A percentile compares a stretch with the other conserved stretches of the same genome.
These are phyloP conservation scores for Istiophorus platypterus DNA, from an alignment of 2,113 vertebrate species.

Conservation along the genomic window DNA sequence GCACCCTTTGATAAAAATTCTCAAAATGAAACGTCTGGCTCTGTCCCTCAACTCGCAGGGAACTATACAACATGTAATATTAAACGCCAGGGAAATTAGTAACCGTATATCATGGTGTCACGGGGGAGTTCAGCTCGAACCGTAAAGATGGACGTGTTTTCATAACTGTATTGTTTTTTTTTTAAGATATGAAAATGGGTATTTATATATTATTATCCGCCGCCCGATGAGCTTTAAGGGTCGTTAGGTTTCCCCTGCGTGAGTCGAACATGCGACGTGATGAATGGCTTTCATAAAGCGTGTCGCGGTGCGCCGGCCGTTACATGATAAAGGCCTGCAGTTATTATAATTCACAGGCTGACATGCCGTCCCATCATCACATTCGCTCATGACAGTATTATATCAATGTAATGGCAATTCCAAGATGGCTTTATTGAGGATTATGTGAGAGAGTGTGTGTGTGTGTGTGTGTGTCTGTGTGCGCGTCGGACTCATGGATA, in stretches of 20 bases:
- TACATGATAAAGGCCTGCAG: slow-evolving; percentile 7
- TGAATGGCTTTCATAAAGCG: neutral
- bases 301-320: neutral
- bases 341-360: slow-evolving; percentile 19
- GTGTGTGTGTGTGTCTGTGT: slow-evolving; percentile 10
- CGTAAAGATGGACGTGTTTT: neutral
- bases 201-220: neutral
- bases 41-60: neutral
- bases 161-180: neutral
- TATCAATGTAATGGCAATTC: slow-evolving; percentile 12
- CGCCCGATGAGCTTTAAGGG: neutral
- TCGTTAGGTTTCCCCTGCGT: neutral
- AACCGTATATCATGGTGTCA: neutral
- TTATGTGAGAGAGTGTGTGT: slow-evolving; percentile 10
- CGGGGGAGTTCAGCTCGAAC: neutral
- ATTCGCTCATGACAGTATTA: neutral
- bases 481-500: neutral
- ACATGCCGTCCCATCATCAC: neutral
- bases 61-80: neutral
- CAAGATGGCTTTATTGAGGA: slow-evolving; percentile 26
- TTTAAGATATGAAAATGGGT: slow-evolving; percentile 4
- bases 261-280: neutral
- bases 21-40: neutral
- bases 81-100: neutral
- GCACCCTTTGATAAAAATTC: too few species aligned